These are phyloP conservation scores for Drosophila algonquin DNA, from an alignment of 2,888 invertebrate genomes.

Conservation along the genomic window DNA sequence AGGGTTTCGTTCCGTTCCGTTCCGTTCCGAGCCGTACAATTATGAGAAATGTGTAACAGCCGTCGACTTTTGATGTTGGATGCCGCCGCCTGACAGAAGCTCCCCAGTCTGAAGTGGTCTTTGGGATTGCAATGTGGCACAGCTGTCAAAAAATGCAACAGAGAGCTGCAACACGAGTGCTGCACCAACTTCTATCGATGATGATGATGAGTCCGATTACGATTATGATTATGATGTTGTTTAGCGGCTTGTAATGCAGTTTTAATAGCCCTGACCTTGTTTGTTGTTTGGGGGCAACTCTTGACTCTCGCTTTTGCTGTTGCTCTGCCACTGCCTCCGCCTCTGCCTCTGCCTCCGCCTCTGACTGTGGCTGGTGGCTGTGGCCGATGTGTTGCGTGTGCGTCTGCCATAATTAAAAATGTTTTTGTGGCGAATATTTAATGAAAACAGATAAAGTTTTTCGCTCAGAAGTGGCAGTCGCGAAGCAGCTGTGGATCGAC, in stretches of 20 bases:
- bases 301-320: constrained; percentile 44
- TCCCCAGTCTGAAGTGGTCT: not conserved
- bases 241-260: constrained; percentile 35
- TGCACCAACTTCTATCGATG: not conserved
- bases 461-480: constrained; percentile 1
- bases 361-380: constrained; percentile 7
- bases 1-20: not conserved
- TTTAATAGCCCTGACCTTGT: constrained; percentile 44
- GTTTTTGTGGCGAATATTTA: constrained; percentile 70
- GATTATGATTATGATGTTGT: not conserved
- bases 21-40: constrained; percentile 21
- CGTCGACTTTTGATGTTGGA: constrained; percentile 63
- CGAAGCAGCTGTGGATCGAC: constrained; percentile 25
- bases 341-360: not conserved
- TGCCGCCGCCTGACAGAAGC: constrained; percentile 40
- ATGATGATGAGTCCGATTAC: not conserved
- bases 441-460: constrained; percentile 46
- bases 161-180: constrained; percentile 23
- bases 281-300: constrained; percentile 21
- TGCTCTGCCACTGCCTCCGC: not conserved
- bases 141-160: constrained; percentile 52
- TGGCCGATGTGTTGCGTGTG: constrained; percentile 4
- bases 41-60: constrained; percentile 67
- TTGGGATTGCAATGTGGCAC: constrained; percentile 53
- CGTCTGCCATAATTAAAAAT: constrained; percentile 65